A percentile compares a stretch with the other conserved stretches of the same genome.
phyloP scores from a whole-genome alignment of 1,140 invertebrate species.

The Temnothorax curvispinosus region DNA sequence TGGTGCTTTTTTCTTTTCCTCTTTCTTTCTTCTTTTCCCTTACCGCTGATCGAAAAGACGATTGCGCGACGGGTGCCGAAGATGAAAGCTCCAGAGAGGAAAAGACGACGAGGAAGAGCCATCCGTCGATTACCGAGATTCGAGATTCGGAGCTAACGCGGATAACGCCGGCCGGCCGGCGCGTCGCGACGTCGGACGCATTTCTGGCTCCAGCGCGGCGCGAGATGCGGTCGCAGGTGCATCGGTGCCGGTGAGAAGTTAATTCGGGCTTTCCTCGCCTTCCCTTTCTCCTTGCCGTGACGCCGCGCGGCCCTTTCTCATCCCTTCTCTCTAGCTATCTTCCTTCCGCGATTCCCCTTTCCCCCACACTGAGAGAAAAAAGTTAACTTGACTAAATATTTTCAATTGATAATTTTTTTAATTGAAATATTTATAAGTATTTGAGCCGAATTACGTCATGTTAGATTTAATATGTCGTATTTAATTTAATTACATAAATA shows the following conservation, averaged over 20 bases:
- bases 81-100: neutral
- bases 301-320: slow-evolving; percentile 1
- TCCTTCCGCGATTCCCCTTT: neutral
- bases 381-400: too few species aligned
- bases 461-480: too few species aligned
- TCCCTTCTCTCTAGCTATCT: slow-evolving; percentile 7
- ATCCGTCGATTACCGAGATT: neutral
- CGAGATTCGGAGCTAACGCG: neutral
- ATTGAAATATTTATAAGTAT: too few species aligned
- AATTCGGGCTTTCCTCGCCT: slow-evolving; percentile 78
- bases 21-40: neutral
- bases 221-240: slow-evolving; percentile 73
- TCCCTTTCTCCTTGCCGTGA: slow-evolving; percentile 43
- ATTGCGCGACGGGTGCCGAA: neutral
- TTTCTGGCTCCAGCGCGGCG: slow-evolving; percentile 58
- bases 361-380: neutral
- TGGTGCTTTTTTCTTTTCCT: neutral
- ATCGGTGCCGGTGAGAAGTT: slow-evolving; percentile 70
- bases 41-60: slow-evolving; percentile 1
- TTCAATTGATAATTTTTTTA: too few species aligned
- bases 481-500: too few species aligned
- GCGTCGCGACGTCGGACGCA: slow-evolving; percentile 57
- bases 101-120: neutral
- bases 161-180: slow-evolving; percentile 53
- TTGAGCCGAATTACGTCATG: too few species aligned